A percentile compares a stretch with the other conserved stretches of the same genome.
Conservation (phyloP, 1,140 invertebrate species). For the Cardiocondyla obscurior region DNA sequence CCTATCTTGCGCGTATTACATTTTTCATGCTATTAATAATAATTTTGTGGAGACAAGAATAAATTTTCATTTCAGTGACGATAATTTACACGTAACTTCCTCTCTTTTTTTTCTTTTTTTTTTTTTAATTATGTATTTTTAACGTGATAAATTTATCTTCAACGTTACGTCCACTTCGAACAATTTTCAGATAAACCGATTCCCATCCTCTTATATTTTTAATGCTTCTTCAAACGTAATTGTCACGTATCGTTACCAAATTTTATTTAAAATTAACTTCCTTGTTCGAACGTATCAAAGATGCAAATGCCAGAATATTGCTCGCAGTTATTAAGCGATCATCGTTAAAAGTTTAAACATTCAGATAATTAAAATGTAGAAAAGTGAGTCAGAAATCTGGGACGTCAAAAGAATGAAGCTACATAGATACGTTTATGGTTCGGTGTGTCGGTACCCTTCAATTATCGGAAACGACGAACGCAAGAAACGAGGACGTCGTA, state of each 20-base stretch:
- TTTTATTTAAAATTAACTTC: background rate
- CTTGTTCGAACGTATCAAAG: background rate
- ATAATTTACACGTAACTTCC: too few relatives aligned
- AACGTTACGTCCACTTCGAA: background rate
- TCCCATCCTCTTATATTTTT: background rate
- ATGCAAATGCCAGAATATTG: background rate
- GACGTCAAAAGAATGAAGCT: background rate
- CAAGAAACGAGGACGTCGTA: conserved; percentile 57
- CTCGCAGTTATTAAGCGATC: background rate
- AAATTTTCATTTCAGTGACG: background rate
- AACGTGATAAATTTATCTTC: background rate
- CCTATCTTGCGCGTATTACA: background rate
- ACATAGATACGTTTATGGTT: conserved; percentile 12
- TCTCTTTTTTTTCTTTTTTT: too few relatives aligned
- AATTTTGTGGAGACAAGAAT: background rate
- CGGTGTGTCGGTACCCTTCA: conserved; percentile 11
- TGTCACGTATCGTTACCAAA: background rate
- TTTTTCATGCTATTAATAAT: background rate
- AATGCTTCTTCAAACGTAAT: background rate
- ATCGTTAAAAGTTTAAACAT: conserved; percentile 29
- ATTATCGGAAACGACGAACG: conserved; percentile 31
- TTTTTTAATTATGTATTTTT: background rate
- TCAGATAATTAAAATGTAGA: conserved; percentile 14
- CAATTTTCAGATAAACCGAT: background rate
- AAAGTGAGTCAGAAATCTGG: conserved; percentile 27